phyloP scores from a whole-genome alignment of 2,113 vertebrate genomes.

The Elaphurus davidianus region DNA sequence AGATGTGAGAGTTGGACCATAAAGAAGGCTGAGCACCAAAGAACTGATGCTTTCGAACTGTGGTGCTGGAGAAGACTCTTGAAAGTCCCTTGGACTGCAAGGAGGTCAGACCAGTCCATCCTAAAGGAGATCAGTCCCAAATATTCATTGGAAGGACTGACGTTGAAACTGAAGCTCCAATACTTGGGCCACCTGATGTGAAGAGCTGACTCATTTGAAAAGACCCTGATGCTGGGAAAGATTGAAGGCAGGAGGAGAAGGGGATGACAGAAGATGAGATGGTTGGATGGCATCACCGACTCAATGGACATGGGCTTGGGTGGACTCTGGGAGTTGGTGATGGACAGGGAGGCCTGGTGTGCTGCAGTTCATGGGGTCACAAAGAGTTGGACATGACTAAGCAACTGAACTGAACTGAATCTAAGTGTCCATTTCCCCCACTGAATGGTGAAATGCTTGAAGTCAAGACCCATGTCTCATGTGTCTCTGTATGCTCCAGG shows the following conservation, averaged over 20 bases:
- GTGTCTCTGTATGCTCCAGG: neutral
- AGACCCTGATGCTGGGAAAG: neutral
- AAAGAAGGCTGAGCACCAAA: neutral
- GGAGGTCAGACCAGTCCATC: neutral
- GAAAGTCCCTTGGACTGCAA: neutral
- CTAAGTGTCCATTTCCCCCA: neutral
- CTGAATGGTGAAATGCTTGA: neutral
- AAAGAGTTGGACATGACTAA: neutral
- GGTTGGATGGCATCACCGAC: neutral
- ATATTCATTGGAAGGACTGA: neutral
- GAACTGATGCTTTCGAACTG: neutral
- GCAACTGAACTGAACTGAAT: neutral
- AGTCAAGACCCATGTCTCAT: neutral
- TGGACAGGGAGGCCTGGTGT: neutral
- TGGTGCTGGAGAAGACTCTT: neutral
- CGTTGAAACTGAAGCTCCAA: neutral
- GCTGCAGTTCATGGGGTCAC: neutral
- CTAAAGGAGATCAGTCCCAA: neutral
- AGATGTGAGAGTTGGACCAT: neutral
- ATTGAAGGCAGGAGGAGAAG: neutral
- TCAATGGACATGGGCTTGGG: neutral
- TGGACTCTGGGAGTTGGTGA: fast-evolving
- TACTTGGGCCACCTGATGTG: neutral
- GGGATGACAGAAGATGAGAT: neutral
- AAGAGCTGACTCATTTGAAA: neutral